Conservation (phyloP, 2,888 invertebrate genomes). For the Elgonia sp. region DNA sequence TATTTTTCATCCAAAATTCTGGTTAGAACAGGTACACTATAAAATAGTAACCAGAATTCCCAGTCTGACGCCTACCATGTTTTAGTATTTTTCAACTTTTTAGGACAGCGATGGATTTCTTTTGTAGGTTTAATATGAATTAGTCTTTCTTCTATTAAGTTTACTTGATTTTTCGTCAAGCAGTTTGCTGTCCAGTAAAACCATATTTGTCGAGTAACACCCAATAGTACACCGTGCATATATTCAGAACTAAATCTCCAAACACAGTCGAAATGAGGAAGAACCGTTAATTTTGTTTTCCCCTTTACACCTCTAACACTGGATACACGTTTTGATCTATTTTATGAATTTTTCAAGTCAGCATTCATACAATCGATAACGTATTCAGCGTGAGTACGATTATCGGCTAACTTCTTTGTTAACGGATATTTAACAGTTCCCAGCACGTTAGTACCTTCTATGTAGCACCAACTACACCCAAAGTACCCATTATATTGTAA, state of each 20-base stretch:
- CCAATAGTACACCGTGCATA: neutral
- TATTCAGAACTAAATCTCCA: neutral
- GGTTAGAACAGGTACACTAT: constrained; percentile 1
- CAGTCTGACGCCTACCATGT: too few species aligned
- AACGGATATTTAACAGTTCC: constrained; percentile 25
- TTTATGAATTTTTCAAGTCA: neutral
- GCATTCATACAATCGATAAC: constrained; percentile 18
- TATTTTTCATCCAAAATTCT: neutral
- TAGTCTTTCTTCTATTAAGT: neutral
- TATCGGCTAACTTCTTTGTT: constrained; percentile 19
- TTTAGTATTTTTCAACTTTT: neutral
- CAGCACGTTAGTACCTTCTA: neutral
- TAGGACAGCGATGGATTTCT: neutral
- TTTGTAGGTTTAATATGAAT: neutral
- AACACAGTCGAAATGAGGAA: constrained; percentile 3
- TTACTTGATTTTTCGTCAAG: neutral
- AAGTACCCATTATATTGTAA: constrained; percentile 26
- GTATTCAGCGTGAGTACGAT: constrained; percentile 30
- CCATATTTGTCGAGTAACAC: neutral
- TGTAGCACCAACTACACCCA: constrained; percentile 50
- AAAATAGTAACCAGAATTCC: neutral
- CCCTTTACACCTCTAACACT: neutral
- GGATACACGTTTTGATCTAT: neutral
- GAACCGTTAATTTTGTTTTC: neutral
- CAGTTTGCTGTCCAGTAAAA: neutral